Evolutionary conservation across 2,888 invertebrate genomes (phyloP).

Genomic region (Drosophila putrida): DNA sequence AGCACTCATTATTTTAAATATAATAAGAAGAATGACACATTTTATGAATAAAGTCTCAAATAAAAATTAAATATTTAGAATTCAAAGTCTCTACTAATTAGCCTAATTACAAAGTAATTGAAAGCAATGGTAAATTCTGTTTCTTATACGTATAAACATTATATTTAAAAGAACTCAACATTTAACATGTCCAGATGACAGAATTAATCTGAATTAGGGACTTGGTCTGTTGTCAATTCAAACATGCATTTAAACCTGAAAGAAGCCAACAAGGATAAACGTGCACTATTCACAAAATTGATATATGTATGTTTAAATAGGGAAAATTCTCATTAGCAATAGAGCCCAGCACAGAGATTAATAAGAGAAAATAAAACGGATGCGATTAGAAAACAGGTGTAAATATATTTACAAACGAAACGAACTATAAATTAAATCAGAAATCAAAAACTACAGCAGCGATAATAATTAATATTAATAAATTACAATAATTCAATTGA

Average conservation of each 20-base stretch:
- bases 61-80: background rate
- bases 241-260: background rate
- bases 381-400: constrained; percentile 44
- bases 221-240: background rate
- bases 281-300: constrained; percentile 13
- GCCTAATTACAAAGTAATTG: background rate
- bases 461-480: constrained; percentile 29
- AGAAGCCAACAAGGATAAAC: background rate
- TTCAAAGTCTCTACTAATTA: background rate
- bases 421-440: constrained; percentile 4
- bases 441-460: constrained; percentile 18
- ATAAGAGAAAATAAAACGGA: constrained; percentile 49
- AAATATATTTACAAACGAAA: constrained; percentile 51
- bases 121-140: background rate
- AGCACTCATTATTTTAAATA: background rate
- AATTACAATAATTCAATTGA: constrained; percentile 24
- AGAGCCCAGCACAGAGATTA: constrained; percentile 33
- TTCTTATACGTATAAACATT: too few relatives aligned
- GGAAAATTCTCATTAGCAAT: constrained; percentile 1
- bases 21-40: background rate
- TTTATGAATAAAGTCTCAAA: background rate
- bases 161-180: too few relatives aligned
- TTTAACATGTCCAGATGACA: background rate
- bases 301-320: background rate
- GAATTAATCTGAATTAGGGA: background rate